Conservation (phyloP, 2,113 vertebrate genomes). For the Symphodus melops region DNA sequence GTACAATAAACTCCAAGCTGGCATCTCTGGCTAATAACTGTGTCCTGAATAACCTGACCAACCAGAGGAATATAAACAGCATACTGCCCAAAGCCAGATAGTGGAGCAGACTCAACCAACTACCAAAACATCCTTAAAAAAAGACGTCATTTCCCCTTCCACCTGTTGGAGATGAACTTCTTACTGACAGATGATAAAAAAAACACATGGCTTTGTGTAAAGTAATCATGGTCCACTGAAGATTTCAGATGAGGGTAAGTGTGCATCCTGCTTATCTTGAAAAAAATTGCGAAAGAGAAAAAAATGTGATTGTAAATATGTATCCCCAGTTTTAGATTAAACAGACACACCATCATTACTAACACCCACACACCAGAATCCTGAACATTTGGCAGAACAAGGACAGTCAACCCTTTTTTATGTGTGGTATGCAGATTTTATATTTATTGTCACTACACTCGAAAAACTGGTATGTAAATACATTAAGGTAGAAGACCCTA, state of each 20-base stretch:
- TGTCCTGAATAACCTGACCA: constrained; percentile 80
- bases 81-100: constrained; percentile 83
- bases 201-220: constrained; percentile 11
- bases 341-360: neutral
- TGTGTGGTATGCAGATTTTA: constrained; percentile 11
- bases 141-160: neutral
- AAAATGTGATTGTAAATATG: constrained; percentile 42
- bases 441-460: constrained; percentile 34
- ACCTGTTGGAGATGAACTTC: neutral
- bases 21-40: constrained; percentile 79
- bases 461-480: constrained; percentile 39
- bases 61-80: constrained; percentile 78
- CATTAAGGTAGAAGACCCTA: neutral
- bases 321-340: neutral
- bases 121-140: neutral
- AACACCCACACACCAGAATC: neutral
- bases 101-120: constrained; percentile 13
- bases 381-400: constrained; percentile 1
- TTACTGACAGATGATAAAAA: constrained; percentile 17
- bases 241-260: constrained; percentile 58
- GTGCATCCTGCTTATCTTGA: constrained; percentile 23
- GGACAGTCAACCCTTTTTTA: neutral
- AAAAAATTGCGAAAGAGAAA: constrained; percentile 9
- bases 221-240: constrained; percentile 38
- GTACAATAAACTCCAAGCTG: constrained; percentile 63